These are phyloP conservation scores for Pardosa pseudoannulata DNA, from an alignment of 2,888 invertebrate species.

Conservation along the genomic window DNA sequence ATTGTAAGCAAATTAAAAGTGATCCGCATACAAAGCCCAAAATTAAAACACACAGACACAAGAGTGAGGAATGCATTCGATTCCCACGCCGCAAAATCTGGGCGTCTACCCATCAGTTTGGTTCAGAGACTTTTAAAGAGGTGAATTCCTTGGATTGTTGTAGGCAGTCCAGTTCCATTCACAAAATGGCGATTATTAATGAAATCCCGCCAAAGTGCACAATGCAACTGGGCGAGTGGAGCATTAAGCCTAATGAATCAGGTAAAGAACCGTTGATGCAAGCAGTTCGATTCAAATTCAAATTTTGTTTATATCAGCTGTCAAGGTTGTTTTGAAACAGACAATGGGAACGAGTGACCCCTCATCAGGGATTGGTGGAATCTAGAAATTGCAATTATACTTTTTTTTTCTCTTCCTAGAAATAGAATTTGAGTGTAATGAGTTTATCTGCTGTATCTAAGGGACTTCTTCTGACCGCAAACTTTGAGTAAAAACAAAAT, in stretches of 20 bases:
- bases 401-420: neutral
- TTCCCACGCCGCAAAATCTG: neutral
- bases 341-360: constrained; percentile 4
- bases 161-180: neutral
- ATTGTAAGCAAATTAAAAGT: no score
- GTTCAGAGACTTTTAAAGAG: neutral
- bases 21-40: no score
- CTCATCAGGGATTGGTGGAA: neutral
- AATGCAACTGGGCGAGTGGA: constrained; percentile 16
- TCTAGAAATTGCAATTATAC: neutral
- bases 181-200: constrained; percentile 10
- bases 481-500: neutral
- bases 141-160: neutral
- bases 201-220: neutral
- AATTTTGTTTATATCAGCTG: constrained; percentile 2
- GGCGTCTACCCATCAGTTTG: neutral
- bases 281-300: constrained; percentile 24
- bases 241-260: neutral
- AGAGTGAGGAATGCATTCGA: neutral
- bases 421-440: constrained; percentile 3
- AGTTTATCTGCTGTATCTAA: neutral
- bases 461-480: neutral
- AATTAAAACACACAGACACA: neutral
- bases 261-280: neutral
- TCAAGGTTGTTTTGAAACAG: constrained; percentile 6